Conservation (phyloP, 2,113 vertebrate genomes). For the Clarias batrachus region DNA sequence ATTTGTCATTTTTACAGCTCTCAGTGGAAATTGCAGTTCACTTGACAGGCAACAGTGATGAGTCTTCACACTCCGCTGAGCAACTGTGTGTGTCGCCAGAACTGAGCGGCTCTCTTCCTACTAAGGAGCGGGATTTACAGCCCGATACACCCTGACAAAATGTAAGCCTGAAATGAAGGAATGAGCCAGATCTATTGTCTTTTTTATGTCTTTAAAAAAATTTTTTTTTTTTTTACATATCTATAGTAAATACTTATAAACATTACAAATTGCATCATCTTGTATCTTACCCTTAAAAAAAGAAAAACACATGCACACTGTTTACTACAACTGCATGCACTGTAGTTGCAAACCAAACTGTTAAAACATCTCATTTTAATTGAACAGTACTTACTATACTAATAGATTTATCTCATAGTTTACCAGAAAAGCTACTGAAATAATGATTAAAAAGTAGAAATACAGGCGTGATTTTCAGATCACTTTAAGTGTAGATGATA, state of each 20-base stretch:
- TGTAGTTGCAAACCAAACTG: neutral
- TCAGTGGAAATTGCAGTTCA: neutral
- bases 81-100: neutral
- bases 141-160: neutral
- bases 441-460: neutral
- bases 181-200: neutral
- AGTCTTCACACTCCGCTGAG: neutral
- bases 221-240: no score
- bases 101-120: neutral
- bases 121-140: neutral
- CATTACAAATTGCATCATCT: neutral
- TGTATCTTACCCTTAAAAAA: neutral
- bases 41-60: neutral
- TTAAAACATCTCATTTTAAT: neutral
- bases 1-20: constrained; percentile 8
- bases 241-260: neutral
- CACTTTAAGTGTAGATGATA: neutral
- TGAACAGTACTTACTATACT: neutral
- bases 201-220: no score
- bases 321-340: neutral
- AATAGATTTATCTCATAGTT: neutral
- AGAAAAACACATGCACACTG: neutral
- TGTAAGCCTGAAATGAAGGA: neutral
- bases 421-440: neutral
- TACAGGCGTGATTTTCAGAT: neutral